Conservation (phyloP, 2,113 vertebrate genomes). For the Anolis carolinensis region DNA sequence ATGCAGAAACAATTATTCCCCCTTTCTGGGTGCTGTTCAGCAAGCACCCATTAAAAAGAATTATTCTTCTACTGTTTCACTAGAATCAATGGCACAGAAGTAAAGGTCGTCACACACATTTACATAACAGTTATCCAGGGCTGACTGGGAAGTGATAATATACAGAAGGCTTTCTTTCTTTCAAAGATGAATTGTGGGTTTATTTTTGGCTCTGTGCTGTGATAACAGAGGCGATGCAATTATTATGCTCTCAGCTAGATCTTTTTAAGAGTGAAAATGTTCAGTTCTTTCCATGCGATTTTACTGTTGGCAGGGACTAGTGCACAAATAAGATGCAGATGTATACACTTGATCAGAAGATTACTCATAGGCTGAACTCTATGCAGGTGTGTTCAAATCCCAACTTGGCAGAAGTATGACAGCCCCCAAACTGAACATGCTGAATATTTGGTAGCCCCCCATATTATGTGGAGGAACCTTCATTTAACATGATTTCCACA, state of each 20-base stretch:
- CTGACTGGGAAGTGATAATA: background rate
- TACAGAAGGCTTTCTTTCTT: slow-evolving; percentile 10
- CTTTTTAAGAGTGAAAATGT: background rate
- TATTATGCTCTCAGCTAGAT: slow-evolving; percentile 5
- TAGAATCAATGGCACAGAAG: slow-evolving; percentile 9
- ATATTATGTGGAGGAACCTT: no score
- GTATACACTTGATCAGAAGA: background rate
- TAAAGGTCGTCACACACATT: background rate
- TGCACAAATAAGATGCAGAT: background rate
- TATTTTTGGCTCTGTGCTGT: background rate
- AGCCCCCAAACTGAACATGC: background rate
- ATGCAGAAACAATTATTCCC: background rate
- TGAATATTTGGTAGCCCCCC: background rate
- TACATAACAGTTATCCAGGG: slow-evolving; percentile 1
- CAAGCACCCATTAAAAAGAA: background rate
- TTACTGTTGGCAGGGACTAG: background rate
- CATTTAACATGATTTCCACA: no score
- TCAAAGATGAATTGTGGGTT: background rate
- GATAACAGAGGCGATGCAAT: slow-evolving; percentile 12
- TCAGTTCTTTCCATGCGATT: background rate
- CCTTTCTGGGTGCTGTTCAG: background rate
- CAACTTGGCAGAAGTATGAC: background rate
- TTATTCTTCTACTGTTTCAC: background rate
- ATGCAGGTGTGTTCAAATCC: background rate
- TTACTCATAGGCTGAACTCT: background rate